A percentile compares a stretch with the other conserved stretches of the same genome.
These are phyloP conservation scores for Diaperis boleti DNA, from an alignment of 2,888 invertebrate species.

Conservation along the genomic window DNA sequence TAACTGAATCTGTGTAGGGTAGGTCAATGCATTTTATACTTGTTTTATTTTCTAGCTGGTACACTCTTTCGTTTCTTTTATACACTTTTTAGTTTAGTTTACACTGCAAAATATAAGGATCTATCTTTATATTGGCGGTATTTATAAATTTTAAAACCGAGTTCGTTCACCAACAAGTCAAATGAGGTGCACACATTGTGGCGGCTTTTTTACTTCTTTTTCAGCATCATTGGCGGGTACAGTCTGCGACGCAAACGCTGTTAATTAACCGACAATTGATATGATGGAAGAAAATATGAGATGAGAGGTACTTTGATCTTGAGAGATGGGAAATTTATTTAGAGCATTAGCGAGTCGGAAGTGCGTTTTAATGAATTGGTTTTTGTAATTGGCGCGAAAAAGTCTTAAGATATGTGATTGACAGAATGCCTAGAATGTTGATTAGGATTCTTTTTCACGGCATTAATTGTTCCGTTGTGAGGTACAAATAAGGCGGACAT, in stretches of 20 bases:
- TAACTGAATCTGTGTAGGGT: constrained; percentile 68
- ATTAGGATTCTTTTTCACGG: too few species aligned
- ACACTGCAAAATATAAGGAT: constrained; percentile 56
- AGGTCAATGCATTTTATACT: constrained; percentile 68
- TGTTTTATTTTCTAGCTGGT: constrained; percentile 65
- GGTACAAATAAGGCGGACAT: too few species aligned
- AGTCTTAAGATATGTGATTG: too few species aligned
- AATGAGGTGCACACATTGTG: constrained; percentile 30
- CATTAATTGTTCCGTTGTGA: too few species aligned
- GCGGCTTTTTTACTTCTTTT: constrained; percentile 14
- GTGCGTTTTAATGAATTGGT: too few species aligned
- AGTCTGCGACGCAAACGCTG: constrained; percentile 11
- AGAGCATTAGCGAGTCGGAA: neutral
- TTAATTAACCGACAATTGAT: constrained; percentile 8
- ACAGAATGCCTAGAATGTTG: too few species aligned
- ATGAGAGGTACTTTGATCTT: neutral
- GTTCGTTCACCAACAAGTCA: constrained; percentile 34
- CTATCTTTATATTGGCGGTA: constrained; percentile 61
- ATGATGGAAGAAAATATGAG: neutral
- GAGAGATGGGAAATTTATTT: neutral
- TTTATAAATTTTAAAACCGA: constrained; percentile 53
- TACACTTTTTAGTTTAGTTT: constrained; percentile 62
- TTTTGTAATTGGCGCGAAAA: too few species aligned
- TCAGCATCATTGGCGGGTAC: constrained; percentile 7
- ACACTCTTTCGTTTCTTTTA: constrained; percentile 65